Percentiles rank a stretch among this genome's conserved stretches.
Evolutionary conservation across 2,797 vertebrate species (phyloP).

Genomic region (Odontamblyopus rebecca): DNA sequence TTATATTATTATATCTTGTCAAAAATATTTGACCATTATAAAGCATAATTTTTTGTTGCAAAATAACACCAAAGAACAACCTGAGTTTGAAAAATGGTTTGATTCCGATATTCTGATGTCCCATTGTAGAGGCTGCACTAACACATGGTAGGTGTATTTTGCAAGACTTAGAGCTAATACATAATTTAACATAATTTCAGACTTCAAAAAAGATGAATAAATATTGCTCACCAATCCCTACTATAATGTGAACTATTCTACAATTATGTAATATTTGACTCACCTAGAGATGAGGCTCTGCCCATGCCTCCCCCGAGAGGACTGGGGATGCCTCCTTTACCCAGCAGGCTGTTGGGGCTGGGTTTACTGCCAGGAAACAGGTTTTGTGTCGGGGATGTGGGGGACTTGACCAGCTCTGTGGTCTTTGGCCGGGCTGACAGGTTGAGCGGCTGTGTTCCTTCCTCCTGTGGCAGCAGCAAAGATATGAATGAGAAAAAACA

Average conservation of each 20-base stretch:
- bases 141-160: too few relatives aligned
- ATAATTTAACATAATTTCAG: too few relatives aligned
- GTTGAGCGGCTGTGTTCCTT: slow-evolving; percentile 94
- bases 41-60: too few relatives aligned
- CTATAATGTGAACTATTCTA: not conserved
- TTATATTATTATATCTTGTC: too few relatives aligned
- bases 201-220: too few relatives aligned
- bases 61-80: too few relatives aligned
- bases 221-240: not conserved
- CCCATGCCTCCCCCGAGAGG: slow-evolving; percentile 86
- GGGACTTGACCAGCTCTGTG: slow-evolving; percentile 87
- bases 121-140: too few relatives aligned
- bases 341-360: slow-evolving; percentile 82
- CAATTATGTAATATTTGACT: slow-evolving; percentile 39
- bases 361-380: slow-evolving; percentile 88
- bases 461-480: slow-evolving; percentile 80
- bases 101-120: too few relatives aligned
- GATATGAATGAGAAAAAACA: slow-evolving; percentile 62
- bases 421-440: slow-evolving; percentile 94
- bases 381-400: slow-evolving; percentile 89
- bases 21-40: too few relatives aligned
- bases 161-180: too few relatives aligned
- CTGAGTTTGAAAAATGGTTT: too few relatives aligned
- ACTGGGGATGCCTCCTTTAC: slow-evolving; percentile 88
- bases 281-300: slow-evolving; percentile 89